Base-by-base conservation (phyloP, 2,797 vertebrate genomes). In the Lemur catta region DNA sequence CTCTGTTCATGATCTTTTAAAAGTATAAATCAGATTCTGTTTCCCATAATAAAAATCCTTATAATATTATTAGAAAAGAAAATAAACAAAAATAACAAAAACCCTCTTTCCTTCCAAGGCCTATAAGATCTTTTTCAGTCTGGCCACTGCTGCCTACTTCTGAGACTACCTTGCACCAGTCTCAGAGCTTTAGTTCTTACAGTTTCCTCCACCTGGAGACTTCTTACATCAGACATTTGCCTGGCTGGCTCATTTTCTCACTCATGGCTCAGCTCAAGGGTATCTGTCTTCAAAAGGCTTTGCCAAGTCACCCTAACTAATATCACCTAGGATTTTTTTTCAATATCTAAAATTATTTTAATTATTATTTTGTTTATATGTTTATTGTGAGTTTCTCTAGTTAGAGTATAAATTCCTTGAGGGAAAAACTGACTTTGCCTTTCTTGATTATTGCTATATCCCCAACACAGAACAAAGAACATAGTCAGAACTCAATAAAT, bases 361-460 rank as follows among this genome's bases (percentile, higher is more conserved):
- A 94, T 72, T 46, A 24, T 35, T 89, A 79, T n/a, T 74, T 65
- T 89, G 0, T 87, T 81, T 90, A 71, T 88, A 59, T 74, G 55
- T 14, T 59, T 52, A 20, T 3, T 57, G 33, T 84, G 3, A 0
- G 3, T 48, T 67, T 86, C 30, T 22, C 6, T 65, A 9, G 50
- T 28, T 75, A 72, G 43, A 95, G 59, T 67, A 17, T 72, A 80
- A 96, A 76, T 24, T 94, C 18, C 24, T 71, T 93, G 52, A 93
- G 24, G 57, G 12, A 2, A 92, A 93, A 28, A 78, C 13, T 10
- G 38, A 52, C 33, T 50, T 75, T 50, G 7, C 26, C 13, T 93
- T 89, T 76, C 14, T 50, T 59, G 4, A 22, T 86, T 89, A 48
- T 11, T 61, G 6, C 11, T 78, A 9, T 41, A 59, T 69, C 59